Evolutionary conservation across 2,888 invertebrate species (phyloP).

Genomic region (Mythimna vitellina): DNA sequence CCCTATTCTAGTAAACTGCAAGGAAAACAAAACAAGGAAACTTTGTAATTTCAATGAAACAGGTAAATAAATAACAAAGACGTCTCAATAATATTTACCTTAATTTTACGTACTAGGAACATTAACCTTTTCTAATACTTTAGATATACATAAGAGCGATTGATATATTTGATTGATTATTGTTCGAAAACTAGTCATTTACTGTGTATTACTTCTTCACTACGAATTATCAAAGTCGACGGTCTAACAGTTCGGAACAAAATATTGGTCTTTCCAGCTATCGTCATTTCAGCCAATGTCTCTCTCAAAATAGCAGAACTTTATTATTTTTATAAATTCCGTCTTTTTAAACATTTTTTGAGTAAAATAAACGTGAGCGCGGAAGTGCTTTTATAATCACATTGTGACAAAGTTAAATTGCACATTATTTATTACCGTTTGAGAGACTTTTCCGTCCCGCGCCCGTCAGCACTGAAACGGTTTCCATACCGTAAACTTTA

Average conservation of each 20-base stretch:
- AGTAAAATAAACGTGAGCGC: not conserved
- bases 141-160: not conserved
- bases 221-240: not conserved
- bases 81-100: conserved; percentile 36
- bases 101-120: conserved; percentile 6
- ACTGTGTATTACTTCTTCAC: not conserved
- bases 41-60: conserved; percentile 19
- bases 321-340: not conserved
- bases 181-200: too few relatives aligned
- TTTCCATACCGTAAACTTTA: conserved; percentile 73
- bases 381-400: conserved; percentile 15
- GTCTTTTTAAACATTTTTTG: not conserved
- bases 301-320: not conserved
- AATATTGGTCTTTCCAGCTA: not conserved
- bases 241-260: not conserved
- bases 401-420: conserved; percentile 20
- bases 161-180: too few relatives aligned
- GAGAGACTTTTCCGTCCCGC: conserved; percentile 59
- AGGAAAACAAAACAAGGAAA: conserved; percentile 54
- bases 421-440: conserved; percentile 49
- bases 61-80: conserved; percentile 28
- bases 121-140: conserved; percentile 2
- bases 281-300: not conserved
- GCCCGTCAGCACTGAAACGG: conserved; percentile 76
- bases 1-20: conserved; percentile 2